These are phyloP conservation scores for Torymus auratus DNA, from an alignment of 2,888 invertebrate genomes.

Conservation along the genomic window DNA sequence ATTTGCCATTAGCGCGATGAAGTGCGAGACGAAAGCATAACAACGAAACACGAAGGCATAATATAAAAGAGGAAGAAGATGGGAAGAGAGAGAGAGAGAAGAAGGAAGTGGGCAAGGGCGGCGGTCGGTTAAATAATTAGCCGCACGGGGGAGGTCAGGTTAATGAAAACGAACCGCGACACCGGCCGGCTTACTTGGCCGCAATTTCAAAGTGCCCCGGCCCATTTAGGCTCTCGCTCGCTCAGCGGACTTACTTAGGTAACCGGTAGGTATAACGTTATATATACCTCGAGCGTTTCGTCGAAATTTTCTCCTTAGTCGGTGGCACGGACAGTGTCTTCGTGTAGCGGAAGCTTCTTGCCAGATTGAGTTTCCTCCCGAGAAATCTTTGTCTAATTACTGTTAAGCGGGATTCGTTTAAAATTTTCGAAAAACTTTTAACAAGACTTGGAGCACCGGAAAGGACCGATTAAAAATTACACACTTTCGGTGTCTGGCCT, in stretches of 20 bases:
- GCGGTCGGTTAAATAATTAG: constrained; percentile 35
- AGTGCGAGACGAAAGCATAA: neutral
- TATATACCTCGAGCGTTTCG: too few species aligned
- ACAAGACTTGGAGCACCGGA: too few species aligned
- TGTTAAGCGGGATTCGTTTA: too few species aligned
- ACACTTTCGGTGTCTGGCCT: too few species aligned
- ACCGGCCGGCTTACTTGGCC: constrained; percentile 13
- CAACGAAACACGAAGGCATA: neutral
- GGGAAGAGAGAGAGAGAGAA: too few species aligned
- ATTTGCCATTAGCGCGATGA: constrained; percentile 19
- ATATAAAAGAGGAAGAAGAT: neutral
- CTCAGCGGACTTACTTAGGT: neutral
- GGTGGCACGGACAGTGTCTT: too few species aligned
- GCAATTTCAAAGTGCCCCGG: constrained; percentile 16
- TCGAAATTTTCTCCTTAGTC: too few species aligned
- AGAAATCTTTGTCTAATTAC: neutral
- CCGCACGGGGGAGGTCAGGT: neutral
- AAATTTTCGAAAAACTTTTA: too few species aligned
- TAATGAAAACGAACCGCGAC: constrained; percentile 46
- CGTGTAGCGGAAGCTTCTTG: neutral
- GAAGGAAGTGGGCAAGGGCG: neutral
- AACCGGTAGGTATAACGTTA: too few species aligned
- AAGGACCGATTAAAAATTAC: too few species aligned
- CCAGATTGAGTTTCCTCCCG: neutral
- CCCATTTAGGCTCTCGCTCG: neutral